Evolutionary conservation across 2,113 vertebrate species (phyloP).

Genomic region (Eptesicus fuscus): DNA sequence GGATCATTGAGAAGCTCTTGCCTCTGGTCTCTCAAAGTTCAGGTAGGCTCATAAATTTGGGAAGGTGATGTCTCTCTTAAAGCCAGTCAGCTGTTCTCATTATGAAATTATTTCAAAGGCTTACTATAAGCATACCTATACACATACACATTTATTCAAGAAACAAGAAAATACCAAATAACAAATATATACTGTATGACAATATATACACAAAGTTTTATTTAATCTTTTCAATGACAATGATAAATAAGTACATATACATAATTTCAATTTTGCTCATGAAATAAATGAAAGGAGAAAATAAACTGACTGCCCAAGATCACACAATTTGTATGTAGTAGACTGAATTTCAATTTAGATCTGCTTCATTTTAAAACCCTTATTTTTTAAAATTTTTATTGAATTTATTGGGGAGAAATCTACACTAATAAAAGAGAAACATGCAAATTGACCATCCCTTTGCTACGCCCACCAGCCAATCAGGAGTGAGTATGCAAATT

Average conservation of each 20-base stretch:
- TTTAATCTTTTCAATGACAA: neutral
- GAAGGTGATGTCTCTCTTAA: neutral
- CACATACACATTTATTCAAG: neutral
- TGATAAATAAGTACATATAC: accelerated
- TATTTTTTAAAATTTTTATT: neutral
- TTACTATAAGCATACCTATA: neutral
- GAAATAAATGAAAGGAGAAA: neutral
- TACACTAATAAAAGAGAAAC: too few relatives aligned
- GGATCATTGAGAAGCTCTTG: neutral
- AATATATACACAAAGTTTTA: neutral
- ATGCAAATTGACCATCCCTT: too few relatives aligned
- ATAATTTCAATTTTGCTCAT: neutral
- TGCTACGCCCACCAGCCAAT: too few relatives aligned
- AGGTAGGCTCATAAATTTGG: neutral
- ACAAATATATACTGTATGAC: neutral
- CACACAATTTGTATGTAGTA: neutral
- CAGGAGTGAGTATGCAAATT: too few relatives aligned
- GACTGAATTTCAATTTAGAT: neutral
- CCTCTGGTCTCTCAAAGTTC: neutral
- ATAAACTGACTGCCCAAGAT: neutral
- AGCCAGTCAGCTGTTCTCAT: neutral
- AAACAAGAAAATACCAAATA: neutral
- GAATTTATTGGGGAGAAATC: too few relatives aligned
- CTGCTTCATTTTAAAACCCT: neutral
- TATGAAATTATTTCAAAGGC: neutral